phyloP scores from a whole-genome alignment of 1,140 invertebrate species.

The Eriosoma lanigerum region DNA sequence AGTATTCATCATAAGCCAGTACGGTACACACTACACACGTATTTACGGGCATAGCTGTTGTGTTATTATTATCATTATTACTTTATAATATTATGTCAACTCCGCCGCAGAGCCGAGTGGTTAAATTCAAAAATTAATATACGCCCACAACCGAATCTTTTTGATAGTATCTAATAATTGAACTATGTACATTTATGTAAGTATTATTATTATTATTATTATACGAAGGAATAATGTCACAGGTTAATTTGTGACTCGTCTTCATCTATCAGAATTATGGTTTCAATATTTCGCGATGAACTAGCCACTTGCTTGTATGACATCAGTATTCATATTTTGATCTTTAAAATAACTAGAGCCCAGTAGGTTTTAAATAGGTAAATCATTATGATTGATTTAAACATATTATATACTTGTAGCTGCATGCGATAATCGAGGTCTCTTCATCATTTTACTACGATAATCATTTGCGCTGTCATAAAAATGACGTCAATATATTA shows the following conservation, averaged over 20 bases:
- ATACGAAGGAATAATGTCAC: background rate
- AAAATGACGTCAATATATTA: background rate
- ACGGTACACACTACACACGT: no score
- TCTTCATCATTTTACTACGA: background rate
- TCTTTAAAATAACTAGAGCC: background rate
- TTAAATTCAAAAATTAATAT: slow-evolving; percentile 31
- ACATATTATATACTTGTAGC: background rate
- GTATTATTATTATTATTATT: background rate
- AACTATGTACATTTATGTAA: background rate
- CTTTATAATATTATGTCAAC: background rate
- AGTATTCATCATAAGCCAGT: no score
- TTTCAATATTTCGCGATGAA: background rate
- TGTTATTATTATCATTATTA: no score
- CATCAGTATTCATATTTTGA: background rate
- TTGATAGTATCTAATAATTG: background rate
- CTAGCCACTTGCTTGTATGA: background rate
- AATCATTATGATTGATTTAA: slow-evolving; percentile 7
- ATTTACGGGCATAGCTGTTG: no score
- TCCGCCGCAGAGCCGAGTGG: slow-evolving; percentile 5
- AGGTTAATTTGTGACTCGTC: slow-evolving; percentile 12
- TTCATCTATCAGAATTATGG: background rate
- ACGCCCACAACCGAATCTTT: background rate
- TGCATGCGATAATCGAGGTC: background rate
- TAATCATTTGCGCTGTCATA: background rate
- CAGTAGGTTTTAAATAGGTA: background rate